Evolutionary conservation across 1,140 invertebrate genomes (phyloP), one percentile per base, ranked within the genome.

Genomic region (Bombus affinis): DNA sequence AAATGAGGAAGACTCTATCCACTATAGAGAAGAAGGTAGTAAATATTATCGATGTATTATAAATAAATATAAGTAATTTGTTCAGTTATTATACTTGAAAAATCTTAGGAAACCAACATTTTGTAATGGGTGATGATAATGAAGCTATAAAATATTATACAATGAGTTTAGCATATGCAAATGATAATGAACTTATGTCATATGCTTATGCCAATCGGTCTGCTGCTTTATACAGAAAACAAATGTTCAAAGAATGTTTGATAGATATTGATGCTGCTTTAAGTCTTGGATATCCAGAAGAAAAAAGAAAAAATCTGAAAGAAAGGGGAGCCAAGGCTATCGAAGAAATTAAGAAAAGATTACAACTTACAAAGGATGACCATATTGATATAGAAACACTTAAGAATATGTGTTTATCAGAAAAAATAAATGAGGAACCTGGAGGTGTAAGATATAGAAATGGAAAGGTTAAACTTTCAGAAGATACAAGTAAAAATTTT

Each of bases 141-240:
- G 94, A 95, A 83, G 95, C 95, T 39, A 95, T 95, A 25, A 93
- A 95, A 81, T 92, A 89, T 78, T 95, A 95, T 47, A 93, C 94
- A 5, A 92, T 92, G 82, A 95, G 94, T 78, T 83, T 95, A 10
- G 95, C 94, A 6, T 95, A 93, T 57, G 94, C 95, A 8, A 87
- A 90, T 39, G 91, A 86, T 10, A 81, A 93, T 9, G 86, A 95
- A 83, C 89, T 93, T 37, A 94, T 93, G 92, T 91, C 94, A 1
- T 89, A 95, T 35, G 95, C 95, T 15, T 86, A 94, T 79, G 95
- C 95, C 10, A 96, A 96, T 90, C 93, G 95, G 37, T 96, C 95
- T 8, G 95, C 95, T 3, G 95, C 95, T 39, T 88, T 95, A 0
- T 95, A 95, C 66, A 91, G 94, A 80, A 94, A 94, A 79, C 84